Percentiles rank a stretch among this genome's conserved stretches.
phyloP scores from a whole-genome alignment of 2,888 invertebrate species.

The Apotomis betuletana region DNA sequence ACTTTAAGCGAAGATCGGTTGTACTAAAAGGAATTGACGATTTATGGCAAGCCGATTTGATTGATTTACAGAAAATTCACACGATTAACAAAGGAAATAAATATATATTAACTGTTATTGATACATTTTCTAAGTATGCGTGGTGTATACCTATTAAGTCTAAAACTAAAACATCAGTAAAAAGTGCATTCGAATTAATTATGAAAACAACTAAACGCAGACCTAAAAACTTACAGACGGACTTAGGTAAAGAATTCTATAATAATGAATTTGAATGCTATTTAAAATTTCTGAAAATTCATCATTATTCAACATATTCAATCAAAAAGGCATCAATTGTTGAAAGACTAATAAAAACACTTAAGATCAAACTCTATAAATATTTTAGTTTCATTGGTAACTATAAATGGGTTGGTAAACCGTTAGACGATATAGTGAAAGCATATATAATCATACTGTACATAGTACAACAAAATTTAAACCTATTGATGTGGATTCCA shows the following conservation, averaged over 20 bases:
- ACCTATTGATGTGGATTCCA: conserved; percentile 9
- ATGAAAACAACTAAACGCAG: not conserved
- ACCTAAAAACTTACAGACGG: conserved; percentile 3
- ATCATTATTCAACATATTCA: conserved; percentile 42
- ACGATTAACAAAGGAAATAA: not conserved
- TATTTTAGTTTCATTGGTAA: conserved; percentile 36
- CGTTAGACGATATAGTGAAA: conserved; percentile 24
- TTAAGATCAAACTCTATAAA: conserved; percentile 39
- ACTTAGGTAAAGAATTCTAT: not conserved
- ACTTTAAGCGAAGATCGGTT: not conserved
- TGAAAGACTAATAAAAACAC: conserved; percentile 43
- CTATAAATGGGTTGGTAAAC: conserved; percentile 38
- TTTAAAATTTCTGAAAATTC: conserved; percentile 18
- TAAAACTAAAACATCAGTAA: not conserved
- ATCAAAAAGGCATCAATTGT: conserved; percentile 44
- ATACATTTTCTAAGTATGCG: not conserved
- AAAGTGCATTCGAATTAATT: not conserved
- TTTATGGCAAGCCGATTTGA: conserved; percentile 11
- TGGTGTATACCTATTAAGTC: not conserved
- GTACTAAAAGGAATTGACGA: conserved; percentile 12
- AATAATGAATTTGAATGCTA: conserved; percentile 4
- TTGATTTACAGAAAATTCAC: not conserved
- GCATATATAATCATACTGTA: conserved; percentile 36
- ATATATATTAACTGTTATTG: not conserved
- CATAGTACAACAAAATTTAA: conserved; percentile 29